Conservation (phyloP, 2,797 vertebrate genomes). For the Cuculus canorus region DNA sequence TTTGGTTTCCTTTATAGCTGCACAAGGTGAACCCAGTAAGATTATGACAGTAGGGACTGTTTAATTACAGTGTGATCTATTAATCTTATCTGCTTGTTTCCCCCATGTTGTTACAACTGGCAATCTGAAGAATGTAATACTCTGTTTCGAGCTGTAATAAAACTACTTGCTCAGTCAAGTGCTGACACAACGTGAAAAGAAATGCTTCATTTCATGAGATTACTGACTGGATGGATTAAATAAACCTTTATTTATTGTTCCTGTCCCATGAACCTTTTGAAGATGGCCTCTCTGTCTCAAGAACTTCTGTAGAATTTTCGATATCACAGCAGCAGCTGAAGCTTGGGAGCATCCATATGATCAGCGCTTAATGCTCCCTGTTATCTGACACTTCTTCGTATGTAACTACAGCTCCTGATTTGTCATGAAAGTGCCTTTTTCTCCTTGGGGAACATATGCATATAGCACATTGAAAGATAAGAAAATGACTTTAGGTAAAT, state of each 20-base stretch:
- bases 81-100: not conserved
- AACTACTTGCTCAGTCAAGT: not conserved
- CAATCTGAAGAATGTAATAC: not conserved
- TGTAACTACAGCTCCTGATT: not conserved
- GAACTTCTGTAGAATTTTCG: not conserved
- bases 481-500: not conserved
- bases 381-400: not conserved
- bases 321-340: not conserved
- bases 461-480: not conserved
- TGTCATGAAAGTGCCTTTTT: constrained; percentile 14
- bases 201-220: not conserved
- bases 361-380: not conserved
- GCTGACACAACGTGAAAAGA: not conserved
- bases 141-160: not conserved
- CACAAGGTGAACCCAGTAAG: not conserved
- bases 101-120: not conserved
- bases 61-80: not conserved
- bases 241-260: not conserved
- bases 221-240: not conserved
- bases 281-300: not conserved
- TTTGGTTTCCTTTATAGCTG: not conserved
- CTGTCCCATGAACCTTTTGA: not conserved
- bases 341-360: not conserved
- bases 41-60: not conserved
- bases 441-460: not conserved